Evolutionary conservation across 2,888 invertebrate genomes (phyloP), one percentile per base, ranked within the genome.

Genomic region (Tetragonisca angustula): DNA sequence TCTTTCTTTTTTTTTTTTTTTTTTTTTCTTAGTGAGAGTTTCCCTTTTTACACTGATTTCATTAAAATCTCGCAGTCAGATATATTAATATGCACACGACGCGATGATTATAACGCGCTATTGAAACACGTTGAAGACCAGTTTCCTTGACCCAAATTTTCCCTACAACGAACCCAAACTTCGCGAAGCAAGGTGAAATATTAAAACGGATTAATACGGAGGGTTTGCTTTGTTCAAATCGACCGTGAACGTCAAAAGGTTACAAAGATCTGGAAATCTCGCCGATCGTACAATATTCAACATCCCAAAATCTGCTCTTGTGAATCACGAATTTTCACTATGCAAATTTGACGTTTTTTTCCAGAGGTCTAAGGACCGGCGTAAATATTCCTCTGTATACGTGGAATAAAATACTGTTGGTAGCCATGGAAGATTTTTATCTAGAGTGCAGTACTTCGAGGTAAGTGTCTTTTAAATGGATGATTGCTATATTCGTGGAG

Each of bases 151-250:
- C 72, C 65, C 32, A 73, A 9, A 70, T 79, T 36, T 50, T n/a
- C 27, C 56, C 4, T 9, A n/a, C 21, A 50, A 54, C 43, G 50
- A 43, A n/a, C 32, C 52, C 43, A 19, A 72, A 56, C 52, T 59
- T 50, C 49, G 50, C 32, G n/a, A 56, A 56, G 56, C 24, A 49
- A 49, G 49, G 65, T 78, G 71, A 78, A 78, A 78, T 67, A 78
- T 78, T 78, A 65, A 78, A 67, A 56, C 59, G 64, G 54, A 78
- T 78, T 78, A 78, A 71, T 71, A 78, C 50, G 71, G 49, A 65
- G 54, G 65, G 67, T 72, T 62, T 69, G 59, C 27, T 71, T 56
- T 52, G 62, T 52, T 74, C 24, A 69, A 76, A 76, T 69, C 62
- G 50, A 70, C 61, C 70, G 43, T n/a, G 52, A 69, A 76, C 62